Evolutionary conservation across 2,113 vertebrate genomes (phyloP).

Genomic region (Amazona vittata): DNA sequence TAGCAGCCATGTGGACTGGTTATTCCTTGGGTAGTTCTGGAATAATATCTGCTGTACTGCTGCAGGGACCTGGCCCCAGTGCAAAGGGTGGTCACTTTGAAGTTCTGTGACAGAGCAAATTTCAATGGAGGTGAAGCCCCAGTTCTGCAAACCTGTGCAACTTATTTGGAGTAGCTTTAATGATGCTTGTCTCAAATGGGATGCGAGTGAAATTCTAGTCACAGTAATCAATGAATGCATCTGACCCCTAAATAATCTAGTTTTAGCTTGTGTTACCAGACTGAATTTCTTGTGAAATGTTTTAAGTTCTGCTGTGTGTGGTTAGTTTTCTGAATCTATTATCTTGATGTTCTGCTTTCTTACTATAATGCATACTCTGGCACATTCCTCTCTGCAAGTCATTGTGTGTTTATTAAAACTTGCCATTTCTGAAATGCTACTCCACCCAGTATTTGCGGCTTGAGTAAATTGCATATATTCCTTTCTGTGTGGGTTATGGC

Average conservation of each 20-base stretch:
- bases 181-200: neutral
- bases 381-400: slow-evolving; percentile 16
- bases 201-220: neutral
- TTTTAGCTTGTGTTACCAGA: neutral
- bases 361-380: neutral
- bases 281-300: neutral
- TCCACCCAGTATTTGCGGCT: slow-evolving; percentile 35
- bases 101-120: accelerated
- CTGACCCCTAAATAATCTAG: neutral
- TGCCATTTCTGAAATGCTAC: slow-evolving; percentile 1
- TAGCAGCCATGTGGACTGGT: neutral
- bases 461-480: neutral
- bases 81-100: accelerated
- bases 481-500: neutral
- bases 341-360: neutral
- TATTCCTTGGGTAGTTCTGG: neutral
- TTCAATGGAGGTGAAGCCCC: neutral
- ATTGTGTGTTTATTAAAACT: slow-evolving; percentile 8
- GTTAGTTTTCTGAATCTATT: neutral
- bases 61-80: neutral
- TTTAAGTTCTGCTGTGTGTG: neutral
- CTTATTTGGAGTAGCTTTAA: neutral
- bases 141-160: neutral
- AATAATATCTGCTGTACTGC: neutral
- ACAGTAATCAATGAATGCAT: neutral